A percentile compares a stretch with the other conserved stretches of the same genome.
These are phyloP conservation scores for Enteromius argenteus DNA, from an alignment of 2,797 vertebrate genomes.

Conservation along the genomic window DNA sequence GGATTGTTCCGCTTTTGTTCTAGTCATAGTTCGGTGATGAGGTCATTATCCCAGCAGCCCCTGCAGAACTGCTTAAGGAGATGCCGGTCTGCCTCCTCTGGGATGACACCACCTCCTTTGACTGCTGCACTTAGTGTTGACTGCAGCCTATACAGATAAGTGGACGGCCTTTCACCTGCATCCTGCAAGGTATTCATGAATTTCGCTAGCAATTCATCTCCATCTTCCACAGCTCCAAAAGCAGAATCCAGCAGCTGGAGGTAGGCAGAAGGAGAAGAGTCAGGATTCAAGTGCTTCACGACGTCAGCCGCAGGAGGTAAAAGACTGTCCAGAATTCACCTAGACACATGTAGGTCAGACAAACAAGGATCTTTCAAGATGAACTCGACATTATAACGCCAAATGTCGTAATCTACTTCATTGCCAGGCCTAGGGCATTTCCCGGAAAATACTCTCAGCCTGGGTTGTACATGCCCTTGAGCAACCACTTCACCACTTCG, in stretches of 20 bases:
- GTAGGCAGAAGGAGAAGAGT: background rate
- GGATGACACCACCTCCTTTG: background rate
- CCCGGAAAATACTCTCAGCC: background rate
- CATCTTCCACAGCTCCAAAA: background rate
- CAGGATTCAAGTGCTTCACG: background rate
- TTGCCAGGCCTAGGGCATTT: background rate
- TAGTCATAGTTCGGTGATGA: too few species aligned
- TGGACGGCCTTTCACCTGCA: background rate
- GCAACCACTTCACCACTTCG: background rate
- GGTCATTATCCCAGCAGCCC: too few species aligned
- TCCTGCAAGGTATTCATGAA: background rate
- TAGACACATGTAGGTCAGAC: background rate
- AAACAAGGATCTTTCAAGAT: background rate
- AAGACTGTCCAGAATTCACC: background rate
- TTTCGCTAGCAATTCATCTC: background rate
- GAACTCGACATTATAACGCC: background rate
- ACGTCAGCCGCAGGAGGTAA: background rate
- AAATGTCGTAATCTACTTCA: background rate
- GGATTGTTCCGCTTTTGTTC: too few species aligned
- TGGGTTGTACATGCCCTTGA: background rate
- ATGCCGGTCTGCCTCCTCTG: background rate
- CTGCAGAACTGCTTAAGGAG: background rate
- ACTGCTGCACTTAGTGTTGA: background rate
- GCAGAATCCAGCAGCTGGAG: background rate
- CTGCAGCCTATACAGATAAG: background rate